phyloP scores from a whole-genome alignment of 2,113 vertebrate genomes.

The Urocolius indicus region DNA sequence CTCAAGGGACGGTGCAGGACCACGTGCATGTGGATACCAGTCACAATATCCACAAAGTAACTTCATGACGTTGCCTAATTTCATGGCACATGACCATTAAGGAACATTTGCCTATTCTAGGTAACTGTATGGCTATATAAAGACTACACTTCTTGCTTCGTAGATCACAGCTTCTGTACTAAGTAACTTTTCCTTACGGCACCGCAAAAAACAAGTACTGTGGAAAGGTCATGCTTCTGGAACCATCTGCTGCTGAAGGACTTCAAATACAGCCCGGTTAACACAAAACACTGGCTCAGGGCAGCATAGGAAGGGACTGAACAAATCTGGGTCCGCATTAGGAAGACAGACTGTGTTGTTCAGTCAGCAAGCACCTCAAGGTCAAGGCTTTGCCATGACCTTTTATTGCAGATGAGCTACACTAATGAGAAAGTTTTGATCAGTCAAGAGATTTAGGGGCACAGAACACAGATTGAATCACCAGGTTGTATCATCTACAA shows the following conservation, averaged over 20 bases:
- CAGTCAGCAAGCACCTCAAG: neutral
- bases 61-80: neutral
- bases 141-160: neutral
- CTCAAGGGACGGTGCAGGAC: neutral
- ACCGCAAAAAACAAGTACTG: neutral
- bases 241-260: neutral
- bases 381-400: conserved; percentile 26
- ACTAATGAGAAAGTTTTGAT: conserved; percentile 13
- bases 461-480: neutral
- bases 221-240: neutral
- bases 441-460: conserved; percentile 24
- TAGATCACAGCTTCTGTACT: neutral
- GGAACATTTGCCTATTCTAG: neutral
- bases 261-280: conserved; percentile 13
- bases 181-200: neutral
- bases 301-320: neutral
- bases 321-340: neutral
- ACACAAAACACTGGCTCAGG: neutral
- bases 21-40: neutral
- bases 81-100: neutral
- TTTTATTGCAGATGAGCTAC: conserved; percentile 16
- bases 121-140: neutral
- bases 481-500: neutral
- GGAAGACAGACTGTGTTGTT: neutral
- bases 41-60: neutral